Conservation (phyloP, 2,113 vertebrate species). For the Paramisgurnus dabryanus region DNA sequence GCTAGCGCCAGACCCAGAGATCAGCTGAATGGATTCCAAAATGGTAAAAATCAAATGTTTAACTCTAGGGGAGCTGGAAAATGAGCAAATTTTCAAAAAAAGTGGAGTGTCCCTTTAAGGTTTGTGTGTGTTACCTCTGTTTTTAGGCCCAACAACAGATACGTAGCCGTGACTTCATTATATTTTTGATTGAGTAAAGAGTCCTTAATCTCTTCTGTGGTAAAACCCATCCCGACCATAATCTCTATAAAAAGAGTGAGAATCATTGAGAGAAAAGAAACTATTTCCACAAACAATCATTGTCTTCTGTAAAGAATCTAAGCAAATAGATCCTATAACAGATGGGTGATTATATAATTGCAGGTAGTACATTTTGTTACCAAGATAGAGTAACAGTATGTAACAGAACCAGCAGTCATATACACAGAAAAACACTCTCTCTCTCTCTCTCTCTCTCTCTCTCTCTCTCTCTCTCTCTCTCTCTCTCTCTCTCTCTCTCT, state of each 20-base stretch:
- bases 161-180: constrained; percentile 92
- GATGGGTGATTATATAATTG: too few species aligned
- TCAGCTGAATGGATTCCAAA: too few species aligned
- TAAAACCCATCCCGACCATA: constrained; percentile 96
- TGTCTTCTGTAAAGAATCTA: neutral
- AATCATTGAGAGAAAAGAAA: neutral
- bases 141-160: constrained; percentile 89
- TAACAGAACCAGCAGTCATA: too few species aligned
- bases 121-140: constrained; percentile 67
- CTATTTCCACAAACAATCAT: neutral
- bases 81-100: neutral
- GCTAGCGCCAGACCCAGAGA: too few species aligned
- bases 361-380: too few species aligned
- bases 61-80: neutral
- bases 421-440: too few species aligned
- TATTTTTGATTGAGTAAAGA: constrained; percentile 90
- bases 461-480: too few species aligned
- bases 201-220: constrained; percentile 89
- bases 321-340: neutral
- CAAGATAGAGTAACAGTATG: too few species aligned
- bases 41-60: neutral
- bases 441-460: too few species aligned
- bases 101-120: too few species aligned
- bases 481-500: too few species aligned
- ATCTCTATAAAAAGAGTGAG: constrained; percentile 76